phyloP scores from a whole-genome alignment of 2,797 vertebrate species.

The Schizopygopsis pylzovi region DNA sequence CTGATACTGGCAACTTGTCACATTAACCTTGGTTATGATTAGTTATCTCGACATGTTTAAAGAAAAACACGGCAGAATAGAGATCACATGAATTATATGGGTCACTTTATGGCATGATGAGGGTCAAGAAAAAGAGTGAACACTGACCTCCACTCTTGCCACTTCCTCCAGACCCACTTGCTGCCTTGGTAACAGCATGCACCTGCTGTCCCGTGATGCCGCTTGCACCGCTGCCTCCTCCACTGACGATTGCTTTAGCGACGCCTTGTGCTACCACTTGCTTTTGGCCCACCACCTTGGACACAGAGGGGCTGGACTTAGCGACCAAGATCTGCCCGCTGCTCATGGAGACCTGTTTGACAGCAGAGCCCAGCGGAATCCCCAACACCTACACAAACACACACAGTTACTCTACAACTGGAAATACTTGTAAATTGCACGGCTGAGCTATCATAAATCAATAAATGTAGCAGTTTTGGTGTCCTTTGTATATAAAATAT shows the following conservation, averaged over 20 bases:
- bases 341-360: slow-evolving; percentile 96
- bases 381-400: slow-evolving; percentile 84
- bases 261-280: slow-evolving; percentile 97
- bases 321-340: slow-evolving; percentile 96
- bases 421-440: neutral
- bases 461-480: neutral
- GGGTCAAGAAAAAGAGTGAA: slow-evolving; percentile 63
- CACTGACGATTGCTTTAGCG: slow-evolving; percentile 94
- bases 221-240: slow-evolving; percentile 73
- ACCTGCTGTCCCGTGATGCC: slow-evolving; percentile 87
- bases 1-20: neutral
- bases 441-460: neutral
- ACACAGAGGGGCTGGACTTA: slow-evolving; percentile 87
- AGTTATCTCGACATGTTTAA: neutral
- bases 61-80: neutral
- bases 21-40: neutral
- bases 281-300: slow-evolving; percentile 92
- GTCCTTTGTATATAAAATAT: neutral
- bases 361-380: slow-evolving; percentile 89
- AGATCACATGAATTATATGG: neutral
- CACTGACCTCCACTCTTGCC: slow-evolving; percentile 91
- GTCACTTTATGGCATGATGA: neutral
- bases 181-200: slow-evolving; percentile 83
- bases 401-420: neutral
- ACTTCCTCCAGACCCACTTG: slow-evolving; percentile 80